phyloP scores from a whole-genome alignment of 2,797 vertebrate genomes.

The Kryptolebias ocellatus region DNA sequence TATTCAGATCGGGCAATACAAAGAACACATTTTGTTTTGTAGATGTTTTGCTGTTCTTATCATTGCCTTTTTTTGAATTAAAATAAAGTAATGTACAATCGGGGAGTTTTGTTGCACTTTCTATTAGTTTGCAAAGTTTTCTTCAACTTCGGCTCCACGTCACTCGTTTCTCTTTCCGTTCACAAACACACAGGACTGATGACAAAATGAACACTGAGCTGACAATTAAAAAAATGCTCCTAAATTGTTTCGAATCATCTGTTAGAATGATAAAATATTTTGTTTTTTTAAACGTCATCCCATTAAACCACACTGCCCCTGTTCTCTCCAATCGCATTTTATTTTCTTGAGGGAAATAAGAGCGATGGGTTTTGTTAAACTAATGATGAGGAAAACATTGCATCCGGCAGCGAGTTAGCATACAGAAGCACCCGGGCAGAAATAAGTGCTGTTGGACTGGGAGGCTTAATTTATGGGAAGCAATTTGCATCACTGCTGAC shows the following conservation, averaged over 20 bases:
- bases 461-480: constrained; percentile 23
- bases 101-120: neutral
- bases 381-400: neutral
- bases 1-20: no score
- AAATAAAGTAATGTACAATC: no score
- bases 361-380: neutral
- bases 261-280: no score
- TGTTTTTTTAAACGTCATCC: no score
- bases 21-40: neutral
- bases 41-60: neutral
- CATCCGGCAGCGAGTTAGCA: neutral
- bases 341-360: neutral
- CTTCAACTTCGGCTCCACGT: no score
- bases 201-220: no score
- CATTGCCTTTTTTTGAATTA: neutral
- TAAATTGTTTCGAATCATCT: no score
- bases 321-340: neutral
- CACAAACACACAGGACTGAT: no score
- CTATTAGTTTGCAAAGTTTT: no score
- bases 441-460: constrained; percentile 10
- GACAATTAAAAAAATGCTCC: no score
- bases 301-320: no score
- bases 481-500: constrained; percentile 6
- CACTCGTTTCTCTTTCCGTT: no score
- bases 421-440: constrained; percentile 9